These are phyloP conservation scores for Agrochola lychnidis DNA, from an alignment of 2,888 invertebrate genomes.

Conservation along the genomic window DNA sequence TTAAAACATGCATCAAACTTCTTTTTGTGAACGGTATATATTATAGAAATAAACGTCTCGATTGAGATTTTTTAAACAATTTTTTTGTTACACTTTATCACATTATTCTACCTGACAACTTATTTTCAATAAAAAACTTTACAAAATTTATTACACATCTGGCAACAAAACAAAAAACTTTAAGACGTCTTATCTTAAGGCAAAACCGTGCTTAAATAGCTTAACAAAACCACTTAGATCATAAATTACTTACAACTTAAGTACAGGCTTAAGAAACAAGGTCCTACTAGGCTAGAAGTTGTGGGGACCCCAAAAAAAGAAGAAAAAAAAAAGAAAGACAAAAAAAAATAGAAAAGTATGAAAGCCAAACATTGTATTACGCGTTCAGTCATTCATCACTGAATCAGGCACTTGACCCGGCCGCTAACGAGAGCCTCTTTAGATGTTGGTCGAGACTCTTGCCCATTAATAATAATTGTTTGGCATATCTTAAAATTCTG, in stretches of 20 bases:
- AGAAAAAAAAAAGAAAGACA: too few species aligned
- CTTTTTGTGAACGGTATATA: background rate
- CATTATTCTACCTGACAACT: too few species aligned
- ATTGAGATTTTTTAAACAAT: background rate
- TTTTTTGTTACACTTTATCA: too few species aligned
- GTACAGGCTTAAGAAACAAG: too few species aligned
- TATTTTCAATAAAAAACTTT: background rate
- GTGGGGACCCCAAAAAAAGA: too few species aligned
- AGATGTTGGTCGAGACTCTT: constrained; percentile 41
- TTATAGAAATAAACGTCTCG: background rate
- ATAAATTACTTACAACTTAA: background rate
- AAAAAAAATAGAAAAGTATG: background rate
- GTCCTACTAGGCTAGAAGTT: too few species aligned
- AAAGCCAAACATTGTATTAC: constrained; percentile 32
- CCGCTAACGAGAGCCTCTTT: constrained; percentile 54
- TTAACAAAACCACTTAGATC: background rate
- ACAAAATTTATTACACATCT: background rate
- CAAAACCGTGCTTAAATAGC: background rate
- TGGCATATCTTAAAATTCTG: constrained; percentile 20
- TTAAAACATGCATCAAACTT: background rate
- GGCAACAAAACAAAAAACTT: background rate
- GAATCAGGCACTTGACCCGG: constrained; percentile 48
- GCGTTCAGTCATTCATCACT: constrained; percentile 16
- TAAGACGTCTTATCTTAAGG: background rate
- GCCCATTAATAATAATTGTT: constrained; percentile 52